Evolutionary conservation across 2,888 invertebrate genomes (phyloP), one percentile per base, ranked within the genome.

Genomic region (Cyclophora punctaria): DNA sequence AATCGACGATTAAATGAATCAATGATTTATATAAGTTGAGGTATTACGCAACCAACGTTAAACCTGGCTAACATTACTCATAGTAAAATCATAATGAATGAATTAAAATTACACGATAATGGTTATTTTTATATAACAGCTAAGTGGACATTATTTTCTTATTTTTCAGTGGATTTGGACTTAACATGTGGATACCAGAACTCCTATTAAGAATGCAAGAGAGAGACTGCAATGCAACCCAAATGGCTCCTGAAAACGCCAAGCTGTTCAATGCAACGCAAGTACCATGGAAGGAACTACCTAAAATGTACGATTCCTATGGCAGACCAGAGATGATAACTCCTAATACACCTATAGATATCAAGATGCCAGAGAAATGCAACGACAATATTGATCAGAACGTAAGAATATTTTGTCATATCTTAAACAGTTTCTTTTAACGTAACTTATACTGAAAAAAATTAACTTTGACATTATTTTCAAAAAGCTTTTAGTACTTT

Each of bases 151-250:
- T 35, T 41, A 4, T 45, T 40, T 45, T 3, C 41, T 2, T 20
- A 45, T 48, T 52, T 81, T 79, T 6, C 76, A 93, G 93, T 7
- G 92, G 92, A 35, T 93, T 92, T 52, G 93, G 93, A 2, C 75
- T 93, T 1, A 93, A 92, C 52, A 80, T 95, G 60, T 95, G 95
- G 95, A 90, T 95, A 46, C 95, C 95, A 3, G 94, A 94, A 69
- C 80, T 95, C 5, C 92, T 95, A 52, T 90, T 91, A 44, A 90
- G 94, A 2, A 83, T 83, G 72, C 83, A 86, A 57, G 70, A 73
- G 3, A 71, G 73, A 3, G 77, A 72, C 34, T 87, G 87, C 62
- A 67, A 67, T 70, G 88, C 64, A 64, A 60, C 58, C 3, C 50
- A 61, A 3, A 75, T 56, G 69, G 74, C 61, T 64, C 84, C 67